Evolutionary conservation across 1,140 invertebrate genomes (phyloP).

Genomic region (Anthonomus grandis): DNA sequence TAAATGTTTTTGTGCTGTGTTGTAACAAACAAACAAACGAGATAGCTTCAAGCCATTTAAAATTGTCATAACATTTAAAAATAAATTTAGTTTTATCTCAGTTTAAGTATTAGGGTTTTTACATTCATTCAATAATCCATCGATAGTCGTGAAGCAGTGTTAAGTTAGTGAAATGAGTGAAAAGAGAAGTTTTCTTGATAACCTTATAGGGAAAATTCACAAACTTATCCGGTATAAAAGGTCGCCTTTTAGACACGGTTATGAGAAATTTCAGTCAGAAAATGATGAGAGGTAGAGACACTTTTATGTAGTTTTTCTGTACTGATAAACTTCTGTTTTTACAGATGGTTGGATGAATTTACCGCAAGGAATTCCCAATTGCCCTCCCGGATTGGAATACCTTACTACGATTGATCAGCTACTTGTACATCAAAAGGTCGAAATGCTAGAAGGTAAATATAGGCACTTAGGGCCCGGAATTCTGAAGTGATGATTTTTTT

Average conservation of each 20-base stretch:
- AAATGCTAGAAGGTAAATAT: conserved; percentile 70
- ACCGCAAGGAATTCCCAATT: conserved; percentile 69
- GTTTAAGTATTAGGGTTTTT: no score
- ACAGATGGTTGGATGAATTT: conserved; percentile 80
- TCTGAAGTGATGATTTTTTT: background rate
- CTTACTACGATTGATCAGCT: conserved; percentile 87
- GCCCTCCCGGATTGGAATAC: conserved; percentile 90
- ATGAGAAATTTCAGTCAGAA: background rate
- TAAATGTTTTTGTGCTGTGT: no score
- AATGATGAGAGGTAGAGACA: background rate
- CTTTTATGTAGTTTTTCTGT: background rate
- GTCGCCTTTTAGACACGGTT: background rate
- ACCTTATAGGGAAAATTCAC: no score
- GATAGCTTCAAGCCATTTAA: no score
- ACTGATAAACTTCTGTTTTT: conserved; percentile 39
- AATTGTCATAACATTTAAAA: no score
- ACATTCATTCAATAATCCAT: no score
- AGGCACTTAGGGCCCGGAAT: background rate
- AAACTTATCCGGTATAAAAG: no score
- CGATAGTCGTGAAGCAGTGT: no score
- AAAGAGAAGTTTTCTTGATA: no score
- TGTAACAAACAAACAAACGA: no score
- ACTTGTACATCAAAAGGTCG: conserved; percentile 84
- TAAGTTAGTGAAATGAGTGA: no score
- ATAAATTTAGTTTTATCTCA: no score